Base-by-base conservation (phyloP, 2,888 invertebrate species). In the Limnephilus lunatus region DNA sequence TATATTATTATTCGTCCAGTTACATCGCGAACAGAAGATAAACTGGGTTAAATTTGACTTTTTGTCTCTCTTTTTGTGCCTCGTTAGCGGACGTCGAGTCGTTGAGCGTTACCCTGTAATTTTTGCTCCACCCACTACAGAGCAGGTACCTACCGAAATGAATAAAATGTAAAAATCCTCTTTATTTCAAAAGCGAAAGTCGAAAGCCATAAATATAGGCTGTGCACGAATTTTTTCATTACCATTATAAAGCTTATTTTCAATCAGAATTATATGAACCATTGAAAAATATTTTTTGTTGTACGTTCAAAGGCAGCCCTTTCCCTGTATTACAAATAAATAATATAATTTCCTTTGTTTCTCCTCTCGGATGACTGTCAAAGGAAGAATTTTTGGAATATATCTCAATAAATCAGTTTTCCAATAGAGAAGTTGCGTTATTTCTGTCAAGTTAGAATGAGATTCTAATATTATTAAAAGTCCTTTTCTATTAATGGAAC, bases 331-430 rank as follows among this genome's bases (percentile, higher is more conserved):
- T 19, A 32, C 19, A 32, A 14, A 32, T 31, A 82, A 31, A 32
- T 31, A 81, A 30, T 81, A 31, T 30, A 81, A 31, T 32, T 15
- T 82, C 32, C 12, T 82, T 31, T 82, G 85, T 39, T 39, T 85
- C 85, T 44, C 39, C n/a, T 48, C 86, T n/a, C n/a, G 82, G 82
- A 68, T 9, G 68, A 15, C 86, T 85, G 86, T 86, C 86, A 48
- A 86, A 86, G 86, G 86, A 35, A 86, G 44, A 86, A 86, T 86
- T 85, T 85, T 81, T 14, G 14, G 30, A 82, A 82, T 4, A 82
- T 82, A 31, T 82, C 32, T 2, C 31, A 0, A 82, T 25, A 19
- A 68, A 5, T 68, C 68, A 68, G 68, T 25, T 19, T 68, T 25
- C 68, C 25, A 68, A 68, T 68, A 68, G 9, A 68, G 3, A 19